phyloP scores from a whole-genome alignment of 2,888 invertebrate species.

The Atherix ibis region DNA sequence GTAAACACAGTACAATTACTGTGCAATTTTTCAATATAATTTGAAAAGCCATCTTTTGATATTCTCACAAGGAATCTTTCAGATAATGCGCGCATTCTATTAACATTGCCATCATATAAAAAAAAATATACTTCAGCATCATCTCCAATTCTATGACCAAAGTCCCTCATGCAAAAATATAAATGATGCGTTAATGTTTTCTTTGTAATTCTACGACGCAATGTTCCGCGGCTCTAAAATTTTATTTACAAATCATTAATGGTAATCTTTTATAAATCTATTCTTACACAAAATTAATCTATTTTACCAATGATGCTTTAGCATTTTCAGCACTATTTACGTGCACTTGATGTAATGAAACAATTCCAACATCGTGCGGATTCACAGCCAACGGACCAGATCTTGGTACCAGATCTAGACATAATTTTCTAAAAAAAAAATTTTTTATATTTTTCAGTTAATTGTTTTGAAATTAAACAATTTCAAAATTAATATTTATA shows the following conservation, averaged over 20 bases:
- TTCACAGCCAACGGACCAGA: conserved; percentile 81
- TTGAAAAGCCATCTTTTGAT: conserved; percentile 78
- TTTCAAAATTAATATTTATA: too few relatives aligned
- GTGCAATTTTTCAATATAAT: conserved; percentile 72
- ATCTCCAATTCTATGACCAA: conserved; percentile 75
- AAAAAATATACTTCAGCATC: conserved; percentile 80
- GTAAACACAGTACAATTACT: conserved; percentile 83
- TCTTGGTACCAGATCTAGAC: conserved; percentile 81
- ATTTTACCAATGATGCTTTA: conserved; percentile 45
- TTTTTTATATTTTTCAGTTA: too few relatives aligned
- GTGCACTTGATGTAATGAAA: conserved; percentile 73
- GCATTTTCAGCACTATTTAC: conserved; percentile 60
- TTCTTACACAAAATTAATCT: not conserved
- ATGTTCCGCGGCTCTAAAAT: conserved; percentile 30
- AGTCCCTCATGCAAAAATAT: conserved; percentile 76
- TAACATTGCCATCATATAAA: conserved; percentile 55
- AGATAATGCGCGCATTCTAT: conserved; percentile 61
- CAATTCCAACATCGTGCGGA: conserved; percentile 74
- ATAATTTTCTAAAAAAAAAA: conserved; percentile 57
- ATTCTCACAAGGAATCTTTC: conserved; percentile 81
- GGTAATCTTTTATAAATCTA: conserved; percentile 1
- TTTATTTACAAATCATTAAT: not conserved
- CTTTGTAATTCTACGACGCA: conserved; percentile 26
- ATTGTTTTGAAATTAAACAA: too few relatives aligned
- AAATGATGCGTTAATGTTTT: conserved; percentile 54